These are phyloP conservation scores for Ectropis crepuscularia DNA, from an alignment of 2,888 invertebrate genomes.

Conservation along the genomic window DNA sequence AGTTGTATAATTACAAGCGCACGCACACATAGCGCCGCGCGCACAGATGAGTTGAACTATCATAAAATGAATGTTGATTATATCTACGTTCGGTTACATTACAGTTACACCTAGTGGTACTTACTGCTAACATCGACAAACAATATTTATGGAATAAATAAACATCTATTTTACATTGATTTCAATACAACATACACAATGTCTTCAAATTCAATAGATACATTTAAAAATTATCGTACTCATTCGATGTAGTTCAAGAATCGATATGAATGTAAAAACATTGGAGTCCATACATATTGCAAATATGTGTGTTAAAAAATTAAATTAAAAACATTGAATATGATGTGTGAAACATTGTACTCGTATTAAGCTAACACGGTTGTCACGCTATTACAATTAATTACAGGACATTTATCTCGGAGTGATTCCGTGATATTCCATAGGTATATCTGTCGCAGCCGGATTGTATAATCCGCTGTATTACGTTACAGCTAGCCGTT, in stretches of 20 bases:
- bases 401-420: no score
- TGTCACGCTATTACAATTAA: no score
- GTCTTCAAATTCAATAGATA: slow-evolving; percentile 14
- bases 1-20: no score
- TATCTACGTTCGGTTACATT: slow-evolving; percentile 40
- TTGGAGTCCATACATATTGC: background rate
- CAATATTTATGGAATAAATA: slow-evolving; percentile 62
- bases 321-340: background rate
- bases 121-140: slow-evolving; percentile 62
- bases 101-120: slow-evolving; percentile 33
- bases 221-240: slow-evolving; percentile 9
- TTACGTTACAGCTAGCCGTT: no score
- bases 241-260: slow-evolving; percentile 12
- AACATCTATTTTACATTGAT: slow-evolving; percentile 53
- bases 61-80: slow-evolving; percentile 46
- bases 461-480: no score
- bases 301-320: background rate
- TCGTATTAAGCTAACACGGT: background rate
- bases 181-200: slow-evolving; percentile 33
- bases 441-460: no score
- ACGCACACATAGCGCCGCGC: no score
- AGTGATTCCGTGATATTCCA: no score
- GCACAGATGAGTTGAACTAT: no score
- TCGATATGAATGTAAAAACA: background rate
- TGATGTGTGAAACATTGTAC: background rate